phyloP scores from a whole-genome alignment of 2,888 invertebrate genomes.

The Drosophila helvetica region DNA sequence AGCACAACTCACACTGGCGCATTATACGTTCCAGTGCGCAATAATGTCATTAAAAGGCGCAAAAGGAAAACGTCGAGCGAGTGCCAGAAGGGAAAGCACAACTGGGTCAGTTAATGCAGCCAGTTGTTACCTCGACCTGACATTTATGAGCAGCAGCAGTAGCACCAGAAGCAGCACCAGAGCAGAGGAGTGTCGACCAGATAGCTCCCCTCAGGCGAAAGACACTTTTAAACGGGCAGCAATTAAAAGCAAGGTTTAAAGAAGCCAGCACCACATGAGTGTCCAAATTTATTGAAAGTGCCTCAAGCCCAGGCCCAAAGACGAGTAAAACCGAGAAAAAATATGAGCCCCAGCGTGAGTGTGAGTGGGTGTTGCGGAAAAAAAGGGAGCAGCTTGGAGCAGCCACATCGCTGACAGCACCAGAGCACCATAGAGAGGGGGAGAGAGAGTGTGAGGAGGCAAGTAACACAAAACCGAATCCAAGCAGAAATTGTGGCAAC shows the following conservation, averaged over 20 bases:
- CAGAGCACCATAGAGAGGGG: constrained; percentile 10
- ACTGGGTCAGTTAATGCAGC: constrained; percentile 73
- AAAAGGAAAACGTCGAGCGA: constrained; percentile 16
- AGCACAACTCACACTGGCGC: constrained; percentile 58
- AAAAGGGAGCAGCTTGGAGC: constrained; percentile 2
- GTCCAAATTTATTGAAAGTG: constrained; percentile 48
- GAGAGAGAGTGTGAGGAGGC: neutral
- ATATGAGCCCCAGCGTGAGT: constrained; percentile 23
- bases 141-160: constrained; percentile 60
- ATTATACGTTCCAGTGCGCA: constrained; percentile 78
- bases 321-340: constrained; percentile 33
- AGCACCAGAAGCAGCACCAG: neutral
- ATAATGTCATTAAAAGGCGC: constrained; percentile 77
- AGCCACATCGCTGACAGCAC: constrained; percentile 34
- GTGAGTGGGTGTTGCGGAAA: neutral
- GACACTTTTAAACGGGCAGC: constrained; percentile 29
- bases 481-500: constrained; percentile 65
- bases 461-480: constrained; percentile 51
- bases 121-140: constrained; percentile 61
- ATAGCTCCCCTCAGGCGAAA: constrained; percentile 3
- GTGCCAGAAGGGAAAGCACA: constrained; percentile 45
- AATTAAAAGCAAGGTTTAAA: constrained; percentile 47
- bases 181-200: neutral
- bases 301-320: constrained; percentile 34
- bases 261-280: constrained; percentile 39